Percentiles rank a stretch among this genome's conserved stretches.
Evolutionary conservation across 2,113 vertebrate genomes (phyloP).

Genomic region (Columbina picui): DNA sequence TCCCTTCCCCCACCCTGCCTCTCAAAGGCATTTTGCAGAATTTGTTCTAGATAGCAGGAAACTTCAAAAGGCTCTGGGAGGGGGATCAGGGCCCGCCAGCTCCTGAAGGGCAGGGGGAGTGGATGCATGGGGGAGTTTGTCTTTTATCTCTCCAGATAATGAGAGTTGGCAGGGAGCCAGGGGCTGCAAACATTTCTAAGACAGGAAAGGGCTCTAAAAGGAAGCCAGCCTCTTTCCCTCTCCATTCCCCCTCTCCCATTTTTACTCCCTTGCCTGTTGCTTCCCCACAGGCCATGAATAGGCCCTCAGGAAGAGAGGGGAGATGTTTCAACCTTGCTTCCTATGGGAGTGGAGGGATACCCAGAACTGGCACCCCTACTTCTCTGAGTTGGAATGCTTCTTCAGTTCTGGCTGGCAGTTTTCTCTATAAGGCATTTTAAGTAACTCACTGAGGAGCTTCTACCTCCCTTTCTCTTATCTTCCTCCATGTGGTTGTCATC

Average conservation of each 20-base stretch:
- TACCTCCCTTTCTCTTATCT: background rate
- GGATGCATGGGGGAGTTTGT: conserved; percentile 24
- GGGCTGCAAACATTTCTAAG: conserved; percentile 41
- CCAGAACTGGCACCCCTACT: background rate
- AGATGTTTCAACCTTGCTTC: background rate
- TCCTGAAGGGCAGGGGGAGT: conserved; percentile 64
- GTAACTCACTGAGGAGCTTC: background rate
- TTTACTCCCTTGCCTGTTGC: background rate
- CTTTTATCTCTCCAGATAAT: conserved; percentile 78
- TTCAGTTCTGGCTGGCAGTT: background rate
- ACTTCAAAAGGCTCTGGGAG: conserved; percentile 72
- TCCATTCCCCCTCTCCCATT: background rate
- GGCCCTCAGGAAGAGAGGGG: background rate
- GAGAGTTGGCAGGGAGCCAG: conserved; percentile 68
- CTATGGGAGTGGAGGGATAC: background rate
- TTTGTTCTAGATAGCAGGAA: conserved; percentile 73
- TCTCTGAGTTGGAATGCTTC: background rate
- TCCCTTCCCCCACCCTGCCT: conserved; percentile 44
- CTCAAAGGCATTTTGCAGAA: conserved; percentile 59
- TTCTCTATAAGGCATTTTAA: background rate
- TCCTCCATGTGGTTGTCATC: background rate
- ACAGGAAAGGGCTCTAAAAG: conserved; percentile 19
- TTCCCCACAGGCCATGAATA: background rate
- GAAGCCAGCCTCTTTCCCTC: background rate
- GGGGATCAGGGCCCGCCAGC: conserved; percentile 49